Evolutionary conservation across 2,113 vertebrate species (phyloP).

Genomic region (Maccullochella peelii): DNA sequence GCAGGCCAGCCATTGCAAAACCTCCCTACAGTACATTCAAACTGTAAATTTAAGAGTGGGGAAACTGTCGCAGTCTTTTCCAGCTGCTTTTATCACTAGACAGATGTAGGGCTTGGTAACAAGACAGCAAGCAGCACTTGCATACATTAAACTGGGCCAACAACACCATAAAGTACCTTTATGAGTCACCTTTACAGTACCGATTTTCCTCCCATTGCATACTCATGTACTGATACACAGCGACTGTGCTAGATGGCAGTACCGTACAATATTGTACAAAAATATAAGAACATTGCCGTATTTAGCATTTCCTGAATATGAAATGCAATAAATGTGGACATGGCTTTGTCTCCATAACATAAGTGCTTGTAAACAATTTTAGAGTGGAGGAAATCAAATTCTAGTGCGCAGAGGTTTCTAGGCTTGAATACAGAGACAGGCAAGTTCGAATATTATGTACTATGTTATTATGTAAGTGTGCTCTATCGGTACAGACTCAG

Average conservation of each 20-base stretch:
- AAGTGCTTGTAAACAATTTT: background rate
- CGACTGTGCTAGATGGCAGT: background rate
- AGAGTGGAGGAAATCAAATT: background rate
- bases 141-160: conserved; percentile 9
- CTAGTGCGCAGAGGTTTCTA: background rate
- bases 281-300: background rate
- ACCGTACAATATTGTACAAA: background rate
- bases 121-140: background rate
- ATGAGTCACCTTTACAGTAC: background rate
- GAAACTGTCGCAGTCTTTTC: conserved; percentile 36
- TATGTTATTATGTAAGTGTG: no score
- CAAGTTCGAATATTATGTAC: background rate
- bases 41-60: conserved; percentile 36
- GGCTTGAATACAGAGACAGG: background rate
- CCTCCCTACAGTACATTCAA: conserved; percentile 21
- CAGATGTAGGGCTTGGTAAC: conserved; percentile 35
- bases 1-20: conserved; percentile 53
- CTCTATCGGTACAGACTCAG: background rate
- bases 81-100: conserved; percentile 37
- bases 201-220: background rate
- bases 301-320: background rate
- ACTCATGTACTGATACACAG: background rate
- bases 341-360: background rate
- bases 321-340: background rate
- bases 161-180: conserved; percentile 8